These are phyloP conservation scores for Otolemur crassicaudatus DNA, from an alignment of 2,797 vertebrate species.

Conservation along the genomic window DNA sequence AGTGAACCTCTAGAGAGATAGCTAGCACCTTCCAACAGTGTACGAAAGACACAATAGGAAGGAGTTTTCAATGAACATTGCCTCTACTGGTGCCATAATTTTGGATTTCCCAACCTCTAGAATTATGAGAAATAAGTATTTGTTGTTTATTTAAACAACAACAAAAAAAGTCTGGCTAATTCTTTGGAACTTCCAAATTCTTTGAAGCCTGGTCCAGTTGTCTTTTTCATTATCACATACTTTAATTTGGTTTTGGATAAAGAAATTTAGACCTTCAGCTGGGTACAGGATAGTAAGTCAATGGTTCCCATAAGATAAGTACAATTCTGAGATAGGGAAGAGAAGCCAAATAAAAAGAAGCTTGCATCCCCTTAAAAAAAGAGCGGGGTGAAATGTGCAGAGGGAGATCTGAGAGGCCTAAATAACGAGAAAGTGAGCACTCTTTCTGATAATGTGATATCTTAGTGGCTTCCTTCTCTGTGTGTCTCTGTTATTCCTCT, in stretches of 20 bases:
- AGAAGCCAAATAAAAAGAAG: not conserved
- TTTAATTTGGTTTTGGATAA: not conserved
- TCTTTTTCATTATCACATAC: not conserved
- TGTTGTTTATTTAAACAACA: no score
- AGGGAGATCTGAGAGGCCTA: not conserved
- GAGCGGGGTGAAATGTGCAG: accelerated
- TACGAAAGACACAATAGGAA: no score
- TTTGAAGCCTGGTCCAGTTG: not conserved
- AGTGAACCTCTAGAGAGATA: no score
- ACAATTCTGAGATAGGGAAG: not conserved
- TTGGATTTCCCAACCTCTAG: no score
- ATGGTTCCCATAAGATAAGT: not conserved
- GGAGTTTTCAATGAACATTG: no score
- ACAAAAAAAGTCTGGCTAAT: not conserved
- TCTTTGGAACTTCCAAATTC: not conserved
- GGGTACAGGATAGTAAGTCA: not conserved
- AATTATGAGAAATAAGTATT: no score
- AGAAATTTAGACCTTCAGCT: not conserved
- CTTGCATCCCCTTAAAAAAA: not conserved
- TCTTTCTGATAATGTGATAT: not conserved
- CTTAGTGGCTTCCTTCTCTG: not conserved
- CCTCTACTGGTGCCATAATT: no score
- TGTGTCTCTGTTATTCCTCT: not conserved
- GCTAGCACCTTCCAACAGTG: no score
- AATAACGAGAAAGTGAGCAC: not conserved